Conservation (phyloP, 2,113 vertebrate species). For the Antigone vipio region DNA sequence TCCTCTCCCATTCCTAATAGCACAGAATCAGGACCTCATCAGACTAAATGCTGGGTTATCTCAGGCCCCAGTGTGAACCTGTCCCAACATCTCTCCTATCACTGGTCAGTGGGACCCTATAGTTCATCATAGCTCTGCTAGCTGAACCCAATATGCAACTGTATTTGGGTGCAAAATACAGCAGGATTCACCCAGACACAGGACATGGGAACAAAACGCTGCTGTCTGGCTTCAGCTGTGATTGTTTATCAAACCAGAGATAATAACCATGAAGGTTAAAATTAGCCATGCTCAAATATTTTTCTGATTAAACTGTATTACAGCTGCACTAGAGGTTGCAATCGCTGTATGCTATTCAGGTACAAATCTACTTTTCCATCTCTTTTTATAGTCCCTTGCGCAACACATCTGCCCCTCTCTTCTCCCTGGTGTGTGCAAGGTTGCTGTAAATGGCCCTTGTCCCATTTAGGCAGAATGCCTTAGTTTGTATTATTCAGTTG, state of each 20-base stretch:
- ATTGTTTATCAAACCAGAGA: neutral
- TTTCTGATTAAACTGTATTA: neutral
- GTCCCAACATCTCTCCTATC: neutral
- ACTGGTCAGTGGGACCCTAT: neutral
- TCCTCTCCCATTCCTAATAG: neutral
- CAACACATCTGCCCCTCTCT: neutral
- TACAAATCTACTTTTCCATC: neutral
- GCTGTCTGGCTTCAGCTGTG: neutral
- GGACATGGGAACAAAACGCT: neutral
- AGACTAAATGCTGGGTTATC: neutral
- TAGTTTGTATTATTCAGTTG: neutral
- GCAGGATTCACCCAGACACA: neutral
- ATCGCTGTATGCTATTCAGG: neutral
- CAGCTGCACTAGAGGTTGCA: neutral
- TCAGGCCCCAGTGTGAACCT: neutral
- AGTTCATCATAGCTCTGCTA: neutral
- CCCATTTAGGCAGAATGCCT: neutral
- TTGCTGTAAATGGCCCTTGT: neutral
- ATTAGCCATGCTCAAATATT: neutral
- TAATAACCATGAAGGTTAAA: neutral
- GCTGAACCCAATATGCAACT: neutral
- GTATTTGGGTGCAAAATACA: neutral
- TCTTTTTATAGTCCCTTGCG: neutral
- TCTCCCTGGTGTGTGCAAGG: accelerated
- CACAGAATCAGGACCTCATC: neutral